A percentile compares a stretch with the other conserved stretches of the same genome.
Conservation (phyloP, 2,797 vertebrate species). For the Otolemur crassicaudatus region DNA sequence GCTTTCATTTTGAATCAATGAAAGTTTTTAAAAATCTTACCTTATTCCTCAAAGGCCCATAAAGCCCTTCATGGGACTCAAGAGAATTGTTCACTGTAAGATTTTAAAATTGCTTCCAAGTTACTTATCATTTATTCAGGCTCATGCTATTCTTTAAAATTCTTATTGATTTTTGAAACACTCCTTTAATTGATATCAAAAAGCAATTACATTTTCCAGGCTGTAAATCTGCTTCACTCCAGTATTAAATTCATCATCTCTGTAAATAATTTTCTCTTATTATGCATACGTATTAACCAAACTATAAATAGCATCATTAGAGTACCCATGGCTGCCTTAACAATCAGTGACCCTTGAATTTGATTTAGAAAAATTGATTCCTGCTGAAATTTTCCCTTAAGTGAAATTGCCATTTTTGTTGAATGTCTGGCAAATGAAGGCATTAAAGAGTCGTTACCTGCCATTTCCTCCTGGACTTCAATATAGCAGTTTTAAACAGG, state of each 20-base stretch:
- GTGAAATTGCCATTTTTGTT: slow-evolving; percentile 75
- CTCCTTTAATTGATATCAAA: slow-evolving; percentile 84
- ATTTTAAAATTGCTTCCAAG: slow-evolving; percentile 81
- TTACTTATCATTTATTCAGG: slow-evolving; percentile 82
- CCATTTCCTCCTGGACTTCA: slow-evolving; percentile 67
- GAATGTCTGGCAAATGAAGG: slow-evolving; percentile 66
- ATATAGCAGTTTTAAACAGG: slow-evolving; percentile 28
- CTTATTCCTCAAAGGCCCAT: slow-evolving; percentile 80
- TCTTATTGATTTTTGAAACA: slow-evolving; percentile 84
- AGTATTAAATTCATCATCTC: slow-evolving; percentile 83
- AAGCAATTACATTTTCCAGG: slow-evolving; percentile 84
- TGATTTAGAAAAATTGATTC: slow-evolving; percentile 81
- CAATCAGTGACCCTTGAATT: slow-evolving; percentile 83
- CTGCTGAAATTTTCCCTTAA: slow-evolving; percentile 76
- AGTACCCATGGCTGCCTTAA: slow-evolving; percentile 73
- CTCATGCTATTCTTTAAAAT: slow-evolving; percentile 79
- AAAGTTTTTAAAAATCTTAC: slow-evolving; percentile 75
- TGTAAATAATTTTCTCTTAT: slow-evolving; percentile 82
- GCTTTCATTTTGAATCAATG: slow-evolving; percentile 80
- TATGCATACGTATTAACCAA: slow-evolving; percentile 78
- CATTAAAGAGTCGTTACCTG: slow-evolving; percentile 69
- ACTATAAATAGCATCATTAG: slow-evolving; percentile 81
- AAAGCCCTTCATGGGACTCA: slow-evolving; percentile 79
- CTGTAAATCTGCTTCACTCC: slow-evolving; percentile 80
- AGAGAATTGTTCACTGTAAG: slow-evolving; percentile 75